Evolutionary conservation across 1,140 invertebrate species (phyloP).

Genomic region (Vanessa tameamea): DNA sequence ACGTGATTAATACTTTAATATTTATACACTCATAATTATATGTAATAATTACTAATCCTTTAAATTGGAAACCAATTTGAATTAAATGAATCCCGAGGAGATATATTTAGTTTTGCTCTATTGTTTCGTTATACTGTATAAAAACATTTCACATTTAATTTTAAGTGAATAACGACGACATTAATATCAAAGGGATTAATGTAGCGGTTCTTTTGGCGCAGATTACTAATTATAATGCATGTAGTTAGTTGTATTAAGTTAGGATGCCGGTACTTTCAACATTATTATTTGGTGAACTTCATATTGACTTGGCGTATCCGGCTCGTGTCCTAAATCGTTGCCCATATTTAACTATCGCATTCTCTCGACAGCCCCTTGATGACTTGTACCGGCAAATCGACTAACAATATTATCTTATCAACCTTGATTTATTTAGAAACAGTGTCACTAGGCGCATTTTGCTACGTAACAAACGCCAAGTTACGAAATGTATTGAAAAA

Average conservation of each 20-base stretch:
- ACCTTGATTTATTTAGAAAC: slow-evolving; percentile 65
- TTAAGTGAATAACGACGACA: background rate
- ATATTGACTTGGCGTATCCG: slow-evolving; percentile 21
- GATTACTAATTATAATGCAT: background rate
- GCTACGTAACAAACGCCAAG: slow-evolving; percentile 17
- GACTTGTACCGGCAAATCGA: slow-evolving; percentile 47
- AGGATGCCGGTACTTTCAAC: background rate
- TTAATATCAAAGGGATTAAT: background rate
- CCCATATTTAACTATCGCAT: slow-evolving; percentile 37
- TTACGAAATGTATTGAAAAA: slow-evolving; percentile 38
- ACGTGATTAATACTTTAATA: too few species aligned
- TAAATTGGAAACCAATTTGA: too few species aligned
- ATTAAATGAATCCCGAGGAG: too few species aligned
- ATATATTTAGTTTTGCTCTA: too few species aligned
- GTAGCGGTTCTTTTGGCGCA: background rate
- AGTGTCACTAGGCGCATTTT: slow-evolving; percentile 48
- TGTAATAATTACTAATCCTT: too few species aligned
- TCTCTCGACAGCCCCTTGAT: slow-evolving; percentile 40
- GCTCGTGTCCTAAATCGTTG: slow-evolving; percentile 23
- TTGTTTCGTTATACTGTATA: too few species aligned
- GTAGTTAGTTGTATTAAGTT: background rate
- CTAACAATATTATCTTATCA: slow-evolving; percentile 63
- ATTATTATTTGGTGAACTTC: background rate
- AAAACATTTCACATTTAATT: too few species aligned
- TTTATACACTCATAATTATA: background rate